Conservation (phyloP, 30 jellyfish, hydroid and myxozoan genomes). For the Hydractinia symbiolongicarpus region DNA sequence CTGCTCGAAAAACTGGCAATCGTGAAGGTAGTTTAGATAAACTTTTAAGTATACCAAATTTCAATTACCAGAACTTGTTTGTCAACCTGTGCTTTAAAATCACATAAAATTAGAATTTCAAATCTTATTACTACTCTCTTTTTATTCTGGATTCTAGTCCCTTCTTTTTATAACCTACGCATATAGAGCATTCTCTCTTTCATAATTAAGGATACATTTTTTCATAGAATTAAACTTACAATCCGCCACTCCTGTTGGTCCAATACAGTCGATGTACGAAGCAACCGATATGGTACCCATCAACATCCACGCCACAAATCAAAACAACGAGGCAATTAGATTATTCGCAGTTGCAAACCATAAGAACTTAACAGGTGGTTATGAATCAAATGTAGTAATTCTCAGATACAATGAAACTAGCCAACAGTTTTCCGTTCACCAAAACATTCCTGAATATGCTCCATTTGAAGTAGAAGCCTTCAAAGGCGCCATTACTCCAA, state of each 20-base stretch:
- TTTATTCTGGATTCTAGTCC: not conserved
- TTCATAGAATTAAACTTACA: constrained; percentile 9
- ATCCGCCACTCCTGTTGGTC: constrained; percentile 9
- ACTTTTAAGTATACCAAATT: too few species aligned
- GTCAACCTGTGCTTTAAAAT: not conserved
- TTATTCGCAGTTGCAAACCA: constrained; percentile 26
- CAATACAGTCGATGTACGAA: not conserved
- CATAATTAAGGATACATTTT: not conserved
- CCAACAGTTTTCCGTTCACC: constrained; percentile 25
- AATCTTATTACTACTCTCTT: not conserved
- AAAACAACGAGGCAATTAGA: not conserved
- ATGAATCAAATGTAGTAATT: constrained; percentile 45
- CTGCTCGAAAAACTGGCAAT: constrained; percentile 27
- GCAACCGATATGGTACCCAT: constrained; percentile 29
- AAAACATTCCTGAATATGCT: constrained; percentile 18
- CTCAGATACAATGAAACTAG: constrained; percentile 23
- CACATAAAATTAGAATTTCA: not conserved
- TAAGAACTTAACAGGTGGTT: not conserved
- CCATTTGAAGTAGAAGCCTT: constrained; percentile 55
- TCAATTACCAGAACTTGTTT: not conserved
- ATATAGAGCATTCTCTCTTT: not conserved
- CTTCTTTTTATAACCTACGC: not conserved
- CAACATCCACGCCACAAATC: not conserved
- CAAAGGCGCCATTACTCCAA: not conserved
- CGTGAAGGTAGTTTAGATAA: constrained; percentile 13